phyloP scores from a whole-genome alignment of 2,888 invertebrate genomes.

The Magallana nippona region DNA sequence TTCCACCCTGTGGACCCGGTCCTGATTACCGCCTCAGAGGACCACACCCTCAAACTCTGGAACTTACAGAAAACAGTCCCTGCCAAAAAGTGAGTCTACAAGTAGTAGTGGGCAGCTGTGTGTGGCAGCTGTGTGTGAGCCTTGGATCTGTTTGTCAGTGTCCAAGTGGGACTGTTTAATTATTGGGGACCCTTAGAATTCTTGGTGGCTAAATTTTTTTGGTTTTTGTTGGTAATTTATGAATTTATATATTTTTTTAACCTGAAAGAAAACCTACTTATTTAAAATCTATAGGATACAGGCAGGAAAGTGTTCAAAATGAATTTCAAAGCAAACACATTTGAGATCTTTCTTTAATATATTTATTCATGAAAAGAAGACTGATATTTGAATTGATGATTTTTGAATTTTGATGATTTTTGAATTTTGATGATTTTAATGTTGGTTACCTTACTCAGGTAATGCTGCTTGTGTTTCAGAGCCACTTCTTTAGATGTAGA shows the following conservation, averaged over 20 bases:
- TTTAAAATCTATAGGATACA: background rate
- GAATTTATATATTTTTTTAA: too few relatives aligned
- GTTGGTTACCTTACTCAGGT: too few relatives aligned
- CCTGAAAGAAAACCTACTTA: too few relatives aligned
- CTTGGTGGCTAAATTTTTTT: too few relatives aligned
- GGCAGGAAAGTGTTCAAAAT: too few relatives aligned
- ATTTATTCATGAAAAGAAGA: background rate
- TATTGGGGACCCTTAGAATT: too few relatives aligned
- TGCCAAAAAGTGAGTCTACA: constrained; percentile 88
- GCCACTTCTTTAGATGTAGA: constrained; percentile 93
- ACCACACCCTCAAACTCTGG: constrained; percentile 99
- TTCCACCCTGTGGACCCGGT: constrained; percentile 93
- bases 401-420: too few relatives aligned
- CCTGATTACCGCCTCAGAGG: constrained; percentile 98
- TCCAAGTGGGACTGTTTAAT: too few relatives aligned
- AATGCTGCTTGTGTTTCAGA: constrained; percentile 74
- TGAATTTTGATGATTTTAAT: background rate
- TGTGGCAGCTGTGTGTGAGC: too few relatives aligned
- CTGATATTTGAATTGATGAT: background rate
- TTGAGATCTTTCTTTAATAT: background rate
- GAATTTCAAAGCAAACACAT: background rate
- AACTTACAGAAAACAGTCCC: constrained; percentile 98
- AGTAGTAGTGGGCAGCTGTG: too few relatives aligned
- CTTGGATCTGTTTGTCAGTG: too few relatives aligned
- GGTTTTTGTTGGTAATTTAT: too few relatives aligned